These are phyloP conservation scores for Chondrilla cf. caribensis DNA, from an alignment of 37 sponge, comb jelly and placozoan genomes.

Conservation along the genomic window DNA sequence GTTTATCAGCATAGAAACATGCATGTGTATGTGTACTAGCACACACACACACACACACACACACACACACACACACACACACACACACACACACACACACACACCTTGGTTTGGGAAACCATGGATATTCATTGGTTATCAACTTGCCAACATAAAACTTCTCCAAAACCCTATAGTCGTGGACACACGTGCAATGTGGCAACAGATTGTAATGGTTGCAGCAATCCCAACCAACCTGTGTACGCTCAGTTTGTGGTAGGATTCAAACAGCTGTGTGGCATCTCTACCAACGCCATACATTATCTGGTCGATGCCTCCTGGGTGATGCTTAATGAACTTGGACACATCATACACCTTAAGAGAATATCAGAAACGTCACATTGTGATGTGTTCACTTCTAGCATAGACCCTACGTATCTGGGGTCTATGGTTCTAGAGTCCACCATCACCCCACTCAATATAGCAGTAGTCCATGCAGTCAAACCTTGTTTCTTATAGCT, in stretches of 20 bases:
- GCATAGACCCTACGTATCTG: too few relatives aligned
- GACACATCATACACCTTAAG: slow-evolving; percentile 97
- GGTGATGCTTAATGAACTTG: slow-evolving; percentile 75
- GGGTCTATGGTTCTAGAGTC: too few relatives aligned
- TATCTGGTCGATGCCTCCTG: slow-evolving; percentile 93
- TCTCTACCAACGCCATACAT: slow-evolving; percentile 91
- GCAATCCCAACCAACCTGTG: slow-evolving; percentile 78
- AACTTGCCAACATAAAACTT: slow-evolving; percentile 92
- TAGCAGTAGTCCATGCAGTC: too few relatives aligned
- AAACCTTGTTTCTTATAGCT: slow-evolving; percentile 89
- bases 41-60: too few relatives aligned
- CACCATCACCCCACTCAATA: too few relatives aligned
- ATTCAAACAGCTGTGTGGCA: slow-evolving; percentile 85
- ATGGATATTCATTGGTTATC: slow-evolving; percentile 82
- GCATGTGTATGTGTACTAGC: too few relatives aligned
- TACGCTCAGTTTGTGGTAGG: slow-evolving; percentile 71
- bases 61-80: neutral
- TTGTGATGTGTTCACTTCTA: too few relatives aligned
- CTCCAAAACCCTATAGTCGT: slow-evolving; percentile 78
- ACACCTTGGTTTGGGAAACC: slow-evolving; percentile 83
- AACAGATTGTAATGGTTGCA: too few relatives aligned
- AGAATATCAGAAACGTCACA: too few relatives aligned
- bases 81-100: slow-evolving; percentile 33
- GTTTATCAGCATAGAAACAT: neutral
- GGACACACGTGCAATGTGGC: too few relatives aligned